Percentiles rank a stretch among this genome's conserved stretches.
Conservation (phyloP, 2,113 vertebrate genomes). For the Oxyruncus cristatus region DNA sequence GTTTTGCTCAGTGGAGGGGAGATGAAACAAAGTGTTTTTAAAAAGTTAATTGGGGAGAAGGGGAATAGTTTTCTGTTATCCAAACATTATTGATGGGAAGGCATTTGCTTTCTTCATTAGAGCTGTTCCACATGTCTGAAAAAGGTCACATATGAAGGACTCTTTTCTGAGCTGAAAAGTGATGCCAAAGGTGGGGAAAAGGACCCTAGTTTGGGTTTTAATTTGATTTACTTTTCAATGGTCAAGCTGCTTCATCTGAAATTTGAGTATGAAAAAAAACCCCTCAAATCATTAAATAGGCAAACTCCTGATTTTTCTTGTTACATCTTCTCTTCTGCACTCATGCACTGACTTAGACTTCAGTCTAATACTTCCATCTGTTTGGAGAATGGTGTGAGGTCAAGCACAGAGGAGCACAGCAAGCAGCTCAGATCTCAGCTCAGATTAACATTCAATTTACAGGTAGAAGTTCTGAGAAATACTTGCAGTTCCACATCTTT, state of each 20-base stretch:
- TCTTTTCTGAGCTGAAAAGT: neutral
- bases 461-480: neutral
- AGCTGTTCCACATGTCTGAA: constrained; percentile 5
- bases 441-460: fast-evolving
- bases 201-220: no score
- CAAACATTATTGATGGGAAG: neutral
- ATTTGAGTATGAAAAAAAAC: neutral
- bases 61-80: neutral
- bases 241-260: neutral
- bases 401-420: neutral
- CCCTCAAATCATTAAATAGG: neutral
- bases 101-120: neutral
- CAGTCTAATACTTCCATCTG: fast-evolving
- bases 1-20: neutral
- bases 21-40: neutral
- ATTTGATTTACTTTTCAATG: neutral
- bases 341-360: neutral
- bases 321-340: neutral
- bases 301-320: neutral
- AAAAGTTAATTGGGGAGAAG: fast-evolving
- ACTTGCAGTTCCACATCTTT: neutral
- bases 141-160: neutral
- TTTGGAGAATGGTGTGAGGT: neutral
- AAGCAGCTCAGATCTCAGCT: neutral
- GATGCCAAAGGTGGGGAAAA: neutral